Conservation (phyloP, 2,113 vertebrate species). For the Desmodus rotundus region DNA sequence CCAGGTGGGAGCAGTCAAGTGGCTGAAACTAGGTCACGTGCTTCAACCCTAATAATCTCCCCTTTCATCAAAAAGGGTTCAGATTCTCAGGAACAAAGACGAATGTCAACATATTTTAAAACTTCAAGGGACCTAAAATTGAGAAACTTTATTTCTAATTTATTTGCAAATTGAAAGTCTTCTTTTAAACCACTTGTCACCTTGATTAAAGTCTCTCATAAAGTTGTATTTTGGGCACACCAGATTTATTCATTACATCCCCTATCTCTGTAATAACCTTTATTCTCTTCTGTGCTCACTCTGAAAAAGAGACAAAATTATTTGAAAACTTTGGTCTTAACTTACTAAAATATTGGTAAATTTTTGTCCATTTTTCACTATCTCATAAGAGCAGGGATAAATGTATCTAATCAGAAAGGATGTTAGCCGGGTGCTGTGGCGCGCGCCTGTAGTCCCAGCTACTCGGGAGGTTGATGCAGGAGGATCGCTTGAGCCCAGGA, state of each 20-base stretch:
- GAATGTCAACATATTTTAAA: not conserved
- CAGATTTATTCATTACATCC: not conserved
- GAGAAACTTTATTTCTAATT: not conserved
- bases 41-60: not conserved
- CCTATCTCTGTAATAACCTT: not conserved
- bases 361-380: not conserved
- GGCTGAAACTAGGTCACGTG: not conserved
- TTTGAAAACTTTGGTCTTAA: not conserved
- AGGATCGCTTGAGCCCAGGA: too few relatives aligned
- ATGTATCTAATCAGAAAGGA: not conserved
- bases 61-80: not conserved
- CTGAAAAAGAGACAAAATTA: not conserved
- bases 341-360: not conserved
- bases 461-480: too few relatives aligned
- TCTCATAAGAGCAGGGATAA: not conserved
- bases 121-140: not conserved
- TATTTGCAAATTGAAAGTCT: not conserved
- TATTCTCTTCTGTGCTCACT: not conserved
- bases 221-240: not conserved
- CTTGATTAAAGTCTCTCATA: not conserved
- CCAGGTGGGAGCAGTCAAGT: too few relatives aligned
- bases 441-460: too few relatives aligned
- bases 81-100: not conserved
- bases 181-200: not conserved
- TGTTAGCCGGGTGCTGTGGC: too few relatives aligned